Conservation (phyloP, 2,797 vertebrate genomes). For the Lepilemur ruficaudatus region DNA sequence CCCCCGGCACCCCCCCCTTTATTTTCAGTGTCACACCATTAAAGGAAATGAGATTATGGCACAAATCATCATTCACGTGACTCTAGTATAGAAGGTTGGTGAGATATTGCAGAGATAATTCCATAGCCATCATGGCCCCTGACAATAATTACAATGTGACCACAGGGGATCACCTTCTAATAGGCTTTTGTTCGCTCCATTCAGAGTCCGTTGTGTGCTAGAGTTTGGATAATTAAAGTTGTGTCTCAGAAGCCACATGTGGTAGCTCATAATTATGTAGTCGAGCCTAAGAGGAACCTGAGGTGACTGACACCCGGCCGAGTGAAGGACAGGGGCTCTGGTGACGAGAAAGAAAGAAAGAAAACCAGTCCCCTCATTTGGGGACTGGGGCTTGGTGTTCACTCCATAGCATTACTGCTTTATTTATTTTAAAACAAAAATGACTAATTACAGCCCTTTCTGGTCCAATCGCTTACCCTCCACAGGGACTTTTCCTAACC, state of each 20-base stretch:
- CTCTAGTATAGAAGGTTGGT: slow-evolving; percentile 34
- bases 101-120: slow-evolving; percentile 68
- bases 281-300: neutral
- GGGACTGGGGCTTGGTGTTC: neutral
- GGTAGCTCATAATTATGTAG: slow-evolving; percentile 67
- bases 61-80: slow-evolving; percentile 52
- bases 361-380: slow-evolving; percentile 40
- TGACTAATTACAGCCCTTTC: slow-evolving; percentile 70
- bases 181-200: slow-evolving; percentile 74
- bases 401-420: slow-evolving; percentile 12
- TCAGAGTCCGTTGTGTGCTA: slow-evolving; percentile 67
- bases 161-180: slow-evolving; percentile 71
- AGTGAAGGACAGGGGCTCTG: neutral
- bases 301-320: slow-evolving; percentile 25
- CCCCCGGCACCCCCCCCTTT: neutral
- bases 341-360: slow-evolving; percentile 48
- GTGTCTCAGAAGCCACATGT: slow-evolving; percentile 59
- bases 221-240: slow-evolving; percentile 74
- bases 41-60: slow-evolving; percentile 67
- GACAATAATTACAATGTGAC: slow-evolving; percentile 67
- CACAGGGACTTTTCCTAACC: neutral
- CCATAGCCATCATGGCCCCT: neutral
- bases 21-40: slow-evolving; percentile 51
- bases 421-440: slow-evolving; percentile 75
- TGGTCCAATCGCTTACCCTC: neutral